Evolutionary conservation across 2,797 vertebrate species (phyloP).

Genomic region (Clarias pachynema): DNA sequence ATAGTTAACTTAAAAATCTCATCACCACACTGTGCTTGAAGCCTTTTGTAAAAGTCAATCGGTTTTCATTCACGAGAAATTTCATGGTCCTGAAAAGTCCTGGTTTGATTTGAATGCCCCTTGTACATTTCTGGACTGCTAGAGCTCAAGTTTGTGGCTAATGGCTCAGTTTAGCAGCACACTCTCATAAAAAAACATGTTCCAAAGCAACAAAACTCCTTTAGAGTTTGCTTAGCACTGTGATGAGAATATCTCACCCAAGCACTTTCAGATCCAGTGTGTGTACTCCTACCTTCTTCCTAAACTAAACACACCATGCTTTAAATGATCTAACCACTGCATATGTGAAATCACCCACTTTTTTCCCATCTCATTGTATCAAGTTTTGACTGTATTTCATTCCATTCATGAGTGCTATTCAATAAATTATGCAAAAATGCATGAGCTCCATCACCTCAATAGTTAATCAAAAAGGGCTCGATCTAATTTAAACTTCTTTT

Average conservation of each 20-base stretch:
- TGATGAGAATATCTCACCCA: background rate
- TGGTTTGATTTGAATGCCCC: too few species aligned
- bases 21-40: too few species aligned
- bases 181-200: too few species aligned
- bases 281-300: background rate
- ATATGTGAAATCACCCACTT: background rate
- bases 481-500: constrained; percentile 43
- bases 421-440: constrained; percentile 30
- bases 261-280: background rate
- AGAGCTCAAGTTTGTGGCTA: too few species aligned
- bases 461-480: constrained; percentile 31
- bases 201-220: background rate
- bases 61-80: too few species aligned
- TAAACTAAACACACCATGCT: background rate
- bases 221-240: background rate
- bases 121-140: too few species aligned
- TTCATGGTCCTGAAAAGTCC: too few species aligned
- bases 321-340: background rate
- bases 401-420: background rate
- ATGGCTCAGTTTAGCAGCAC: too few species aligned
- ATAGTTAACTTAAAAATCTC: too few species aligned
- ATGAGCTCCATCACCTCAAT: constrained; percentile 26
- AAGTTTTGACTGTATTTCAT: constrained; percentile 9
- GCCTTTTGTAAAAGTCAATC: too few species aligned
- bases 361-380: background rate